Base-by-base conservation (phyloP, 1,140 invertebrate genomes). In the Ganaspis sp. region DNA sequence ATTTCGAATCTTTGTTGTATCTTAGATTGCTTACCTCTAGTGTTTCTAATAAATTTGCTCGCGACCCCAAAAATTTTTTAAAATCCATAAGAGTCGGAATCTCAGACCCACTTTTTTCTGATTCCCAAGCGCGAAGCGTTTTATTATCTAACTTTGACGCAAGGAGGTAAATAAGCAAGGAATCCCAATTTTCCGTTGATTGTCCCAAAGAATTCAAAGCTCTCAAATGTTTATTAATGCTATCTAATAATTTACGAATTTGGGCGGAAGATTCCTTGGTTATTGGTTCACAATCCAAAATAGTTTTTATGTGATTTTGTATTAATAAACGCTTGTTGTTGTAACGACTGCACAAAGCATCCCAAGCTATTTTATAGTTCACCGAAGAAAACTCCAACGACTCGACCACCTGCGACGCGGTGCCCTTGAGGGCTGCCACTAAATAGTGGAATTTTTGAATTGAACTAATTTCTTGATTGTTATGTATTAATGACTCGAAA, bases 391-490 rank as follows among this genome's bases (percentile, higher is more conserved):
- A 37, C n/a, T 75, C 42, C 1, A 78, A 73, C 9, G 21, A 8
- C 73, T 71, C 69, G 34, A 75, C 75, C 26, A 76, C 37, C 45
- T 78, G 76, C 17, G 40, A 76, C 12, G 85, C 79, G 17, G 82
- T 78, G 5, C 81, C 83, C 5, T 29, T 76, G 17, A 87, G 72
- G 17, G 76, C 79, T 11, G 76, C 78, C 29, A 74, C 70, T 12
- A 87, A 71, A 79, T 87, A 84, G 29, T 83, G 83, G 72, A 86
- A 76, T 72, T 85, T 86, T 49, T 86, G 80, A 15, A 84, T 75
- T 17, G 77, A 75, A 8, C 72, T 49, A 9, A 88, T 73, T 1
- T 58, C 49, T 5, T 74, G 42, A 38, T 85, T 82, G 19, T 83
- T 78, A 69, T 89, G 78, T 12, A 88, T 81, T 0, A 87, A 74